Base-by-base conservation (phyloP, 2,113 vertebrate species). In the Oryzias celebensis region DNA sequence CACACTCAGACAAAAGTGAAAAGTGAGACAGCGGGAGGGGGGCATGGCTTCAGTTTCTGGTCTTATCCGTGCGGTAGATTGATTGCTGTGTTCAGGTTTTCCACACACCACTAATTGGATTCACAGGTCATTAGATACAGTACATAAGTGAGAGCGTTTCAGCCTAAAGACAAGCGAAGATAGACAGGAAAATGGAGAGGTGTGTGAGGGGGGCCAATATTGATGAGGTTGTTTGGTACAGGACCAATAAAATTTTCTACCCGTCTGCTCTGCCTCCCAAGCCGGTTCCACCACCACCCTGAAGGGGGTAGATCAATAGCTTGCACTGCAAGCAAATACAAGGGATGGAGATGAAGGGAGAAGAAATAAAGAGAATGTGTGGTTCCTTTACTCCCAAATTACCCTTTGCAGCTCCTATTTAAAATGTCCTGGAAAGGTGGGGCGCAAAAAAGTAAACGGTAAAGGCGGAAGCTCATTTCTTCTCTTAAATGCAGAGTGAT, bases 91-190 rank as follows among this genome's bases (percentile, higher is more conserved):
- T 82, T 80, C 78, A 66, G 75, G 75, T 87, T 86, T 88, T 88
- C 76, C 86, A 84, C 84, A 87, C 75, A 62, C 28, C 59, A 70
- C 87, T 91, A 91, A 91, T 85, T 90, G 85, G 87, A 91, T 91
- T 90, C 85, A 82, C 82, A 89, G 83, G 82, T 89, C 86, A 86
- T 91, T 91, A 90, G 86, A 89, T 89, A 88, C 89, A 91, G 87
- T 83, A 84, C 82, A 86, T 31, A 62, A 75, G 82, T 84, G 84
- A 87, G 72, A 83, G 81, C 23, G 81, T 58, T 81, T 58, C 68
- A 72, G 66, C 74, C 72, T 74, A 70, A 81, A 86, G 78, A 85
- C 73, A 78, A 68, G 68, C 62, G 56, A 52, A 62, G 65, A 68
- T 52, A 62, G 69, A 58, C 18, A 46, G 24, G 54, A 12, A 5